A percentile compares a stretch with the other conserved stretches of the same genome.
These are phyloP conservation scores for Tenodera sinensis DNA, from an alignment of 2,888 invertebrate genomes.

Conservation along the genomic window DNA sequence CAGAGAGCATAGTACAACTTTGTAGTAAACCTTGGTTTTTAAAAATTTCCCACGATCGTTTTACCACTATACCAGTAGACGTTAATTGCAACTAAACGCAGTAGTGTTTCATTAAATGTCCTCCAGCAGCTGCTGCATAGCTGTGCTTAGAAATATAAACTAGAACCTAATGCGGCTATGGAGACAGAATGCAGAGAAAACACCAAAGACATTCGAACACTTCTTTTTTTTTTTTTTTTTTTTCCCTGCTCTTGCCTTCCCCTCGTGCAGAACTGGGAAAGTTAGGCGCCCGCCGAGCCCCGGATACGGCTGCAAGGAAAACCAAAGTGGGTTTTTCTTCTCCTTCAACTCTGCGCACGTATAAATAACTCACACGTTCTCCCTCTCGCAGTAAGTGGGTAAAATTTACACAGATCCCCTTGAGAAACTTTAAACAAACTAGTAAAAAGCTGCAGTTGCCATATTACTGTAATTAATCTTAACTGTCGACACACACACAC, in stretches of 20 bases:
- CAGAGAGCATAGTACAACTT: no score
- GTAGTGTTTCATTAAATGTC: no score
- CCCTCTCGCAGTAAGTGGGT: slow-evolving; percentile 3
- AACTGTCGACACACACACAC: neutral
- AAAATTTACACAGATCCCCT: neutral
- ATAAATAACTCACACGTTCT: slow-evolving; percentile 7
- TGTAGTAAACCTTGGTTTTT: no score
- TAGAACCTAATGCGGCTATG: neutral
- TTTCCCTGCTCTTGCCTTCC: neutral
- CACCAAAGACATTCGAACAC: neutral
- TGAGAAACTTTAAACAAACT: neutral
- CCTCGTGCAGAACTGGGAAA: neutral
- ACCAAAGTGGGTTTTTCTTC: neutral
- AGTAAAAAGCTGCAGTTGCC: neutral
- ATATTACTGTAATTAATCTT: slow-evolving; percentile 12
- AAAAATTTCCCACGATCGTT: no score
- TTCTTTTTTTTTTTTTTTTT: neutral
- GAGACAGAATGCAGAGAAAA: neutral
- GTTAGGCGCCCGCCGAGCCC: neutral
- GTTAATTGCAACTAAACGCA: no score
- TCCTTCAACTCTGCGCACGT: neutral
- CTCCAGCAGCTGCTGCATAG: neutral
- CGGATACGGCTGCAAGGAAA: neutral
- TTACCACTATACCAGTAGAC: no score
- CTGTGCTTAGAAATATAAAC: neutral